phyloP scores from a whole-genome alignment of 2,888 invertebrate genomes.

The Scaptomyza flava region DNA sequence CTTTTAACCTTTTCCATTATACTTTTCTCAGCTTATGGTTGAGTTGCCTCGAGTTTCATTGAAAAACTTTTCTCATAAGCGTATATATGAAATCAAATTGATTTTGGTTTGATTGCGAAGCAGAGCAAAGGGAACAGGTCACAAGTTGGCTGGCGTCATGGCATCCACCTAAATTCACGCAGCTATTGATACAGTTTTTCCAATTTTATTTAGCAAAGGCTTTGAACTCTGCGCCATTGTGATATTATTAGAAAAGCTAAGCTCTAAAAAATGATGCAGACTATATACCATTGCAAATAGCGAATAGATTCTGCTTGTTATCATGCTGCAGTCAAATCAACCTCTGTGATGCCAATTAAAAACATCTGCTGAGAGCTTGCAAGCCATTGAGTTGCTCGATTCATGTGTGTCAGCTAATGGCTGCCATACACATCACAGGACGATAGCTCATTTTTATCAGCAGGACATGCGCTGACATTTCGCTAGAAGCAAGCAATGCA shows the following conservation, averaged over 20 bases:
- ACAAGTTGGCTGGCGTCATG: background rate
- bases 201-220: slow-evolving; percentile 45
- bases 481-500: slow-evolving; percentile 37
- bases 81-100: slow-evolving; percentile 74
- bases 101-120: slow-evolving; percentile 55
- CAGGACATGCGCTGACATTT: slow-evolving; percentile 74
- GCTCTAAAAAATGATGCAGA: slow-evolving; percentile 1
- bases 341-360: slow-evolving; percentile 49
- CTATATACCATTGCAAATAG: slow-evolving; percentile 2
- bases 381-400: slow-evolving; percentile 4
- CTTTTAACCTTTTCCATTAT: slow-evolving; percentile 28
- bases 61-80: slow-evolving; percentile 77
- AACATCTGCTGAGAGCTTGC: slow-evolving; percentile 13
- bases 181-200: slow-evolving; percentile 42
- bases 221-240: slow-evolving; percentile 15
- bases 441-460: slow-evolving; percentile 64
- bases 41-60: slow-evolving; percentile 54
- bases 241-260: slow-evolving; percentile 23
- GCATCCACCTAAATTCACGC: slow-evolving; percentile 25
- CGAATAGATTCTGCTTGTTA: slow-evolving; percentile 1
- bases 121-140: background rate
- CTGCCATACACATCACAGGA: slow-evolving; percentile 17
- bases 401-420: slow-evolving; percentile 3
- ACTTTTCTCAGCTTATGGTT: slow-evolving; percentile 7
- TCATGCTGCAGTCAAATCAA: slow-evolving; percentile 23